Evolutionary conservation across 92 coral and sea anemone genomes (phyloP), one percentile per base, ranked within the genome.

Genomic region (Siderastrea radians): DNA sequence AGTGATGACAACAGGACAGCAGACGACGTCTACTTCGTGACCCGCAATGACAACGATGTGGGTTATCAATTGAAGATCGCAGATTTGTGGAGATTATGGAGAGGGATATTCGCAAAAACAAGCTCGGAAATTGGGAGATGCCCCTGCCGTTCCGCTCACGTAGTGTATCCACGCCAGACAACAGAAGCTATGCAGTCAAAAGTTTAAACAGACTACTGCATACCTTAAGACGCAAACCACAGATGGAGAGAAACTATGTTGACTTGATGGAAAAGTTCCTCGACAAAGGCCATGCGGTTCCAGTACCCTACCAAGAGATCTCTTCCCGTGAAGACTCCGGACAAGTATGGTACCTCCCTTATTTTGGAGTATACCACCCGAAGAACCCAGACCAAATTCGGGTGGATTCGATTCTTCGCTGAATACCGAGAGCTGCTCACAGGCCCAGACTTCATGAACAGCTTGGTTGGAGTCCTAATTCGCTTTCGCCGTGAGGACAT

Each of bases 401-500:
- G 0, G 38, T 26, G 38, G 38, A 26, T 89, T 89, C 73, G 89
- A 89, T 58, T 84, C 89, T 6, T 76, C 85, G 72, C 89, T 7
- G 85, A 84, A 46, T 89, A 89, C 77, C 64, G 84, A 45, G 80
- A 81, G 6, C 92, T 89, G 70, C 77, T 85, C 43, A 54, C 90
- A 14, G 93, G 90, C 44, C 93, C 93, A 45, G 93, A 84, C 66
- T 69, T 77, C 3, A 70, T 80, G 80, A 90, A 90, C 61, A 85
- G 75, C 17, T 66, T 90, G 44, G 60, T 90, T 15, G 93, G 89
- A 1, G 90, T 77, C 8, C 73, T 84, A 38, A 75, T 77, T 17
- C 89, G 84, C 7, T 89, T 89, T 72, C 72, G 92, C 58, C 74
- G 81, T 19, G 82, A 49, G 14, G 53, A 82, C 15, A n/a, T 51